Base-by-base conservation (phyloP, 2,797 vertebrate genomes). In the Halcyon chelicuti region DNA sequence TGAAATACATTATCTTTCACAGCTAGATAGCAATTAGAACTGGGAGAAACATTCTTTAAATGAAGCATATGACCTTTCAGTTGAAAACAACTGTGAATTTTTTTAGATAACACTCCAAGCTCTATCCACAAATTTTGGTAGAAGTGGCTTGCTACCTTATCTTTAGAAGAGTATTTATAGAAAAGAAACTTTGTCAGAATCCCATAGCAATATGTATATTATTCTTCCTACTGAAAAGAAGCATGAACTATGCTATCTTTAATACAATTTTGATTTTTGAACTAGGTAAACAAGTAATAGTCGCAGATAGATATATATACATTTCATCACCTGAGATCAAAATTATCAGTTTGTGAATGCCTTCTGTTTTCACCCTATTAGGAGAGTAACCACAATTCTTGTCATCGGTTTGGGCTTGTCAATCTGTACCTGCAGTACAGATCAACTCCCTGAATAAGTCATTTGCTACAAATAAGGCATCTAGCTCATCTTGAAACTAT, bases 391-490 rank as follows among this genome's bases (percentile, higher is more conserved):
- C 42, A 63, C 49, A 58, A 54, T 40, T 75, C 7, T 28, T 74
- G 31, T 74, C 60, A 54, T 67, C 22, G 57, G 6, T 39, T 65
- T 89, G 71, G 66, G 35, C 31, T 86, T 72, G 11, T 70, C 58
- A 39, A 42, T 71, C 39, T 74, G 58, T 61, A 71, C 19, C 44
- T 46, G 25, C 54, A 75, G 55, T n/a, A 65, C 4, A 9, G 57
- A 22, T 66, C 46, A 82, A 75, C 11, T 96, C 90, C 92, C 86
- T 95, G 90, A 94, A 95, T 65, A 78, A 85, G 65, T 46, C 9
- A 93, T 55, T 80, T 88, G 35, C 33, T 75, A 74, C 11, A 74
- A 92, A 31, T 78, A 90, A 94, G 74, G 87, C 28, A 42, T 39
- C 84, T 76, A 66, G 29, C 21, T 90, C 57, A n/a, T 62, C 47